Evolutionary conservation across 2,113 vertebrate genomes (phyloP).

Genomic region (Oenanthe oenanthe): DNA sequence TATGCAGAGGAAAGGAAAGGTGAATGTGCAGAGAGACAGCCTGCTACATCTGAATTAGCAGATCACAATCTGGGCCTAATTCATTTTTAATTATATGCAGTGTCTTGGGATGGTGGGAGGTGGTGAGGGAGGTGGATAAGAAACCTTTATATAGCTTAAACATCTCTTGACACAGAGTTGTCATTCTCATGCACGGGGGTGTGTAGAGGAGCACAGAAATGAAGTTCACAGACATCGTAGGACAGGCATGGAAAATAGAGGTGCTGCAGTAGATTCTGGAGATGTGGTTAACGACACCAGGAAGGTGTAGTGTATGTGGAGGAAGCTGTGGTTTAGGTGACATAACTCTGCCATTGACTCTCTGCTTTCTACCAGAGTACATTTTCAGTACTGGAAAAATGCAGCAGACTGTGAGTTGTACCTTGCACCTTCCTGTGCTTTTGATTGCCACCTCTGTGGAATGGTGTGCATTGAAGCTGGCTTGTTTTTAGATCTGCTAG

Average conservation of each 20-base stretch:
- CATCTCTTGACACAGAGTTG: background rate
- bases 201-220: background rate
- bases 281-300: background rate
- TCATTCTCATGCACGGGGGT: background rate
- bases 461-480: background rate
- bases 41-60: background rate
- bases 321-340: constrained; percentile 45
- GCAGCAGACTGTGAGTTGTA: background rate
- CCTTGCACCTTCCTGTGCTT: background rate
- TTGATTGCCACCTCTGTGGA: background rate
- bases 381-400: background rate
- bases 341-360: background rate
- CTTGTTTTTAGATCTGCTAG: background rate
- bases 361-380: background rate
- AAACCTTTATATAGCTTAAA: constrained; percentile 3
- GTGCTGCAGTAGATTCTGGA: constrained; percentile 3
- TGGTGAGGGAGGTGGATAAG: background rate
- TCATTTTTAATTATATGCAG: background rate
- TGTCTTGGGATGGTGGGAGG: background rate
- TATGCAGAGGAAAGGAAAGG: background rate
- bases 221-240: background rate
- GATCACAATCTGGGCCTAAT: background rate
- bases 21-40: background rate
- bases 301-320: constrained; percentile 15
- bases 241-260: background rate